These are phyloP conservation scores for Silurus meridionalis DNA, from an alignment of 2,113 vertebrate species.

Conservation along the genomic window DNA sequence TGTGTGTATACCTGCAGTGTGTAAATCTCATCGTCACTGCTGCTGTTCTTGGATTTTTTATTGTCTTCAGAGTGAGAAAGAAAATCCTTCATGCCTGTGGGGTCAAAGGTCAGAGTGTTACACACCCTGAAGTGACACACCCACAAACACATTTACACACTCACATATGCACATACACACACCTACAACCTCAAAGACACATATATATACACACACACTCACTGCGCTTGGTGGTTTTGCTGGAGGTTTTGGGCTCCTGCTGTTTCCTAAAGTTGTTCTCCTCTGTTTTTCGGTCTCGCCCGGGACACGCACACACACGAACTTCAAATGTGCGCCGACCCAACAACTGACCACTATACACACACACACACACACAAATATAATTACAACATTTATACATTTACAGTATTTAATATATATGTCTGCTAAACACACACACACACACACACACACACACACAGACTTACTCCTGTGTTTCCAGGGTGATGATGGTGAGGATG, in stretches of 20 bases:
- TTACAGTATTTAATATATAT: no score
- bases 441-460: background rate
- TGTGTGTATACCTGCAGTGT: constrained; percentile 54
- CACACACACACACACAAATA: background rate
- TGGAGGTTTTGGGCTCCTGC: constrained; percentile 41
- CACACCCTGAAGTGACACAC: background rate
- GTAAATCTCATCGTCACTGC: constrained; percentile 58
- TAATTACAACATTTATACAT: background rate
- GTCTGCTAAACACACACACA: background rate
- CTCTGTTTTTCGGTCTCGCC: constrained; percentile 72
- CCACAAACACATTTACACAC: background rate
- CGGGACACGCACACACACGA: constrained; percentile 77
- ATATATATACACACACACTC: background rate
- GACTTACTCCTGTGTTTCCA: constrained; percentile 69
- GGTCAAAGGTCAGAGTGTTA: background rate
- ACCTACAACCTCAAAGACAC: background rate
- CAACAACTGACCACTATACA: constrained; percentile 67
- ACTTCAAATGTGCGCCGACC: constrained; percentile 77
- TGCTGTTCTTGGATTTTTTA: constrained; percentile 53
- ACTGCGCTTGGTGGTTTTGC: constrained; percentile 57
- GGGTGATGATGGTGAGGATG: constrained; percentile 75
- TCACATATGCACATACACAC: background rate
- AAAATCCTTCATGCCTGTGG: constrained; percentile 50
- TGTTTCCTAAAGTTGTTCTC: constrained; percentile 69
- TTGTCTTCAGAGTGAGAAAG: constrained; percentile 40